A percentile compares a stretch with the other conserved stretches of the same genome.
Evolutionary conservation across 2,113 vertebrate species (phyloP).

Genomic region (Lampris incognitus): DNA sequence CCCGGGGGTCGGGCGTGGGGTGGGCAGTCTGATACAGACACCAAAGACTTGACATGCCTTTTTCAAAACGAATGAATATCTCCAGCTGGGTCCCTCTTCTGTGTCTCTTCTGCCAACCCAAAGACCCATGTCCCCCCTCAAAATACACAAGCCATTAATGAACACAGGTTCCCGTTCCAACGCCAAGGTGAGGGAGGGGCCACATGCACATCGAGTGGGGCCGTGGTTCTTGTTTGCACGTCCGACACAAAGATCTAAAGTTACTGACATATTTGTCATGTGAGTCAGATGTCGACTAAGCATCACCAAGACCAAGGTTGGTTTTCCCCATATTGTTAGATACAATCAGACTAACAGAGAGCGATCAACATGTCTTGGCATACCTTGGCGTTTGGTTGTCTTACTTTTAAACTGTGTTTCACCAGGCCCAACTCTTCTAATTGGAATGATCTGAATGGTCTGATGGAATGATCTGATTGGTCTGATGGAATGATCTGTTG

Average conservation of each 20-base stretch:
- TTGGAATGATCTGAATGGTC: too few species aligned
- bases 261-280: conserved; percentile 44
- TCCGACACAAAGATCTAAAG: conserved; percentile 43
- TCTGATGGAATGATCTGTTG: too few species aligned
- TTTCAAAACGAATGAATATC: conserved; percentile 49
- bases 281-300: conserved; percentile 37
- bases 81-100: conserved; percentile 7
- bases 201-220: conserved; percentile 28
- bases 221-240: conserved; percentile 54
- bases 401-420: conserved; percentile 21
- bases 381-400: conserved; percentile 17
- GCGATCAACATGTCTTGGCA: conserved; percentile 7
- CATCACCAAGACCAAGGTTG: conserved; percentile 26
- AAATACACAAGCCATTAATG: conserved; percentile 67
- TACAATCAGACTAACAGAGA: conserved; percentile 6
- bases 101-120: conserved; percentile 33
- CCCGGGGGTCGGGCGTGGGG: not conserved
- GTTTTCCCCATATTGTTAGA: not conserved
- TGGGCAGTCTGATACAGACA: conserved; percentile 46
- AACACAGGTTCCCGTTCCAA: conserved; percentile 44
- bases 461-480: too few species aligned
- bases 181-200: conserved; percentile 42
- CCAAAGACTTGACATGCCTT: conserved; percentile 65
- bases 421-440: not conserved
- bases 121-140: conserved; percentile 25